A percentile compares a stretch with the other conserved stretches of the same genome.
These are phyloP conservation scores for Andrena praecox DNA, from an alignment of 2,888 invertebrate species.

Conservation along the genomic window DNA sequence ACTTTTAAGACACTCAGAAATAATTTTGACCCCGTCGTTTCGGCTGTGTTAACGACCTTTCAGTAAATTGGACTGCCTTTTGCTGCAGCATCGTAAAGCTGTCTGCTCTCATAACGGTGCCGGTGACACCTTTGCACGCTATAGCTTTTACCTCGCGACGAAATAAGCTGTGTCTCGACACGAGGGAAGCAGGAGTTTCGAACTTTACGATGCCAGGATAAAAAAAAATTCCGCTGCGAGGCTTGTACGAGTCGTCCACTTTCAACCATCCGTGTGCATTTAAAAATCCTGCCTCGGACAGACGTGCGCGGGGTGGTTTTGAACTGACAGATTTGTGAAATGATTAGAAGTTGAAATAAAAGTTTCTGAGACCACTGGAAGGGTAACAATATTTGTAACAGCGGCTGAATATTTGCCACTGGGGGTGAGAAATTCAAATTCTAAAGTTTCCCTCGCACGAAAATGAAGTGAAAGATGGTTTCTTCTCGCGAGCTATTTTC, in stretches of 20 bases:
- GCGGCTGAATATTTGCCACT: neutral
- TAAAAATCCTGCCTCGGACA: neutral
- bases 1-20: slow-evolving; percentile 17
- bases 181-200: slow-evolving; percentile 21
- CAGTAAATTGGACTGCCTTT: slow-evolving; percentile 52
- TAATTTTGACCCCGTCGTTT: slow-evolving; percentile 16
- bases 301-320: neutral
- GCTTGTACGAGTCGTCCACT: slow-evolving; percentile 16
- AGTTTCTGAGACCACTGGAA: too few relatives aligned
- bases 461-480: neutral
- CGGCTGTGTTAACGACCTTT: slow-evolving; percentile 52
- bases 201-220: slow-evolving; percentile 44
- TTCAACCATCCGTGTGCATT: slow-evolving; percentile 1
- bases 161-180: slow-evolving; percentile 43
- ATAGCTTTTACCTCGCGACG: slow-evolving; percentile 46
- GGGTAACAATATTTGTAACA: too few relatives aligned
- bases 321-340: neutral
- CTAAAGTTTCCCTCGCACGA: neutral
- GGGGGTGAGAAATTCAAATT: neutral
- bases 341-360: neutral
- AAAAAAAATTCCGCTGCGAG: slow-evolving; percentile 20
- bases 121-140: slow-evolving; percentile 52
- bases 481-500: neutral
- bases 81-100: slow-evolving; percentile 59
- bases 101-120: slow-evolving; percentile 54